Evolutionary conservation across 1,140 invertebrate genomes (phyloP).

Genomic region (Zeugodacus cucurbitae): DNA sequence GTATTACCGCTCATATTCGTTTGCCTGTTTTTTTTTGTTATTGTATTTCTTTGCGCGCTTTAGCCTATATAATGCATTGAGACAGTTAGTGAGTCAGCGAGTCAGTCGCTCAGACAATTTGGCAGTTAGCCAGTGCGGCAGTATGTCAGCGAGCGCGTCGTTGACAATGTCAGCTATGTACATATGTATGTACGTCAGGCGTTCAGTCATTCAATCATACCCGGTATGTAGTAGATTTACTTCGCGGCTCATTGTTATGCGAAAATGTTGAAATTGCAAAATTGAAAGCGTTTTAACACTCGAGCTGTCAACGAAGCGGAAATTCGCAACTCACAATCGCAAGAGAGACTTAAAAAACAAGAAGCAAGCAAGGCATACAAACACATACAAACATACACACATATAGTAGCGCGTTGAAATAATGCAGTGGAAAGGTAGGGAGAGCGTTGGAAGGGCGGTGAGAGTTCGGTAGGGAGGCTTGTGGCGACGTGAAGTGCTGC

Average conservation of each 20-base stretch:
- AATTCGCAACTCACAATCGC: conserved; percentile 19
- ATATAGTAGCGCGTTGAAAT: neutral
- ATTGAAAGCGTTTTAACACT: conserved; percentile 38
- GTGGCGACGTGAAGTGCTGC: neutral
- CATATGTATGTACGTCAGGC: too few relatives aligned
- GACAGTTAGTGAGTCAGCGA: neutral
- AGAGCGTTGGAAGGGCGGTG: neutral
- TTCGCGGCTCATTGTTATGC: conserved; percentile 9
- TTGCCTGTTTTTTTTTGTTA: neutral
- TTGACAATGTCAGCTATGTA: neutral
- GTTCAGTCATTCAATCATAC: neutral
- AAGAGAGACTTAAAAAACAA: neutral
- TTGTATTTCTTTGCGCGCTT: neutral
- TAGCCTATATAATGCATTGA: neutral
- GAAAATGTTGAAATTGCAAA: conserved; percentile 39
- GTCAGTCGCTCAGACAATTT: neutral
- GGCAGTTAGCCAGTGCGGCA: neutral
- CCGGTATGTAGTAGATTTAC: neutral
- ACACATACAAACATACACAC: neutral
- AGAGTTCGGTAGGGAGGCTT: neutral
- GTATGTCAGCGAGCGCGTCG: neutral
- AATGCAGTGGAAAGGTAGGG: neutral
- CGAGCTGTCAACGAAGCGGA: conserved; percentile 33
- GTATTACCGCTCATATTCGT: neutral
- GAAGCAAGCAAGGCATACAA: neutral